Evolutionary conservation across 1,140 invertebrate genomes (phyloP), one percentile per base, ranked within the genome.

Genomic region (Chrysopa pallens): DNA sequence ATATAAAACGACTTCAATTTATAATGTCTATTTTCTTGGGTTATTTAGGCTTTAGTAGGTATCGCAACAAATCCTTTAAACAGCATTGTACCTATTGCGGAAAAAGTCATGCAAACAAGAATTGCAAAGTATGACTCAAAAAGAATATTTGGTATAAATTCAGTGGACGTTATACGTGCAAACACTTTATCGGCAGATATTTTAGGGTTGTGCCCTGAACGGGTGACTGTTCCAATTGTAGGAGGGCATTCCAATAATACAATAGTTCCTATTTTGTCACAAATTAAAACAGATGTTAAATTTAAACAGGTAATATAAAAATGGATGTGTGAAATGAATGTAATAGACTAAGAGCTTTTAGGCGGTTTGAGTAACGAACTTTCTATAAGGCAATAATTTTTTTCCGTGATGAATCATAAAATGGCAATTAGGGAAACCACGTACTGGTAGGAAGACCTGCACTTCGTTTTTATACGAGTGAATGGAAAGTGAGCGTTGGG

Each of bases 221-320:
- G 73, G 44, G 76, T 84, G 1, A 63, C 71, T 36, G 74, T 86
- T 6, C 85, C 86, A 0, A 78, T 91, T 0, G 71, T 91, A 45
- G 86, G 86, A n/a, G 87, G 86, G 31, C 74, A 83, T 53, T 76
- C 78, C 29, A 71, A 78, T 4, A 63, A 71, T 23, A 89, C 84
- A 0, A 84, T 87, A 56, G 72, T 91, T 15, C 86, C 87, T 0
- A 59, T 91, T 8, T 72, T 89, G 14, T 88, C 84, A 1, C 75
- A 80, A 49, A 70, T 74, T 2, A 62, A 62, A 17, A 84, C 82
- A 6, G 52, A 51, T 40, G 47, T 48, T n/a, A 50, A 60, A 39
- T 56, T 68, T 38, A 56, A 58, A 0, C 50, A 52, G 29, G 65
- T 67, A 48, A 48, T 17, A 17, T 39, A 14, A n/a, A n/a, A n/a